Evolutionary conservation across 2,797 vertebrate genomes (phyloP).

Genomic region (Parambassis ranga): DNA sequence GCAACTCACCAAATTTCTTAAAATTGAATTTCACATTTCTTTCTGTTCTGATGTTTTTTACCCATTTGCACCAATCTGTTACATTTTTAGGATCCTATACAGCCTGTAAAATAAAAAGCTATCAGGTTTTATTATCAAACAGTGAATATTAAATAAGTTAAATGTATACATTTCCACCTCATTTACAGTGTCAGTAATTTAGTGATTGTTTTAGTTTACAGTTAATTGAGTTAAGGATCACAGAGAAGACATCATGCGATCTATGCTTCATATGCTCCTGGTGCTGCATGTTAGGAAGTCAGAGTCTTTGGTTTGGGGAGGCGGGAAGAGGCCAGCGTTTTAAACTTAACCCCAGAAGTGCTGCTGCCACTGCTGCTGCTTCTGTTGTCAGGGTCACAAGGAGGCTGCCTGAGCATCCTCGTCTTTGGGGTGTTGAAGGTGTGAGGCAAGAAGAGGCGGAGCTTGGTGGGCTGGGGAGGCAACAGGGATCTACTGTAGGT

Average conservation of each 20-base stretch:
- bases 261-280: not conserved
- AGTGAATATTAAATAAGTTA: conserved; percentile 34
- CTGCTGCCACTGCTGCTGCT: not conserved
- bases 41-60: too few species aligned
- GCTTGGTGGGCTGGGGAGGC: conserved; percentile 48
- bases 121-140: not conserved
- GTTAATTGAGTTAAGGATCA: too few species aligned
- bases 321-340: conserved; percentile 72
- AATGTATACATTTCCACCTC: not conserved
- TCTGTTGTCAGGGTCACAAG: conserved; percentile 5
- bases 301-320: conserved; percentile 91
- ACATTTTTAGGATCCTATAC: not conserved
- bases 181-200: too few species aligned
- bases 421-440: conserved; percentile 14
- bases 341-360: conserved; percentile 5
- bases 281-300: not conserved
- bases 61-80: too few species aligned
- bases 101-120: conserved; percentile 1
- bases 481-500: conserved; percentile 16
- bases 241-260: too few species aligned
- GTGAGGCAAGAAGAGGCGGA: conserved; percentile 52
- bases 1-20: too few species aligned
- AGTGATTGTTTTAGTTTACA: too few species aligned
- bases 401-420: conserved; percentile 5
- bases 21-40: too few species aligned